Percentiles rank a stretch among this genome's conserved stretches.
phyloP scores from a whole-genome alignment of 30 jellyfish, hydroid and myxozoan genomes.

The Clytia hemisphaerica region DNA sequence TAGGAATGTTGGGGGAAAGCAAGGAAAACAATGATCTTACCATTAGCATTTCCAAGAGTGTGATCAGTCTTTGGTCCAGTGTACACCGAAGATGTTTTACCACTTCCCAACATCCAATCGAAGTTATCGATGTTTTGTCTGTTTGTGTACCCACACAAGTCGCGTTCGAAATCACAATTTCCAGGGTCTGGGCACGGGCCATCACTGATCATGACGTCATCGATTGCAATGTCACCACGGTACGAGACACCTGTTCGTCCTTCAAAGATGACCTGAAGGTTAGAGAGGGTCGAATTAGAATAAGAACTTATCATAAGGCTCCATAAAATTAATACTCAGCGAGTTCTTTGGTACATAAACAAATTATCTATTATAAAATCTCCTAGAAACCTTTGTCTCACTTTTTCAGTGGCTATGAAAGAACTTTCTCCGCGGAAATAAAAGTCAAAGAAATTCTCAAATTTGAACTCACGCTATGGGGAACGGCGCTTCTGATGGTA shows the following conservation, averaged over 20 bases:
- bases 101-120: conserved; percentile 75
- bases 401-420: not conserved
- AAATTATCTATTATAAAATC: not conserved
- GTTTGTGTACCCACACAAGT: conserved; percentile 68
- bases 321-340: not conserved
- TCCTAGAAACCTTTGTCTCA: not conserved
- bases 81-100: conserved; percentile 43
- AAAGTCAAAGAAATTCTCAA: not conserved
- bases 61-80: conserved; percentile 73
- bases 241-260: conserved; percentile 77
- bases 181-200: conserved; percentile 95
- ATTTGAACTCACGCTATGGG: conserved; percentile 54
- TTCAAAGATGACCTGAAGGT: conserved; percentile 74
- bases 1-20: too few species aligned
- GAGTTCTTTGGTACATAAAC: not conserved
- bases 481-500: conserved; percentile 59
- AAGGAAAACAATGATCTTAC: too few species aligned
- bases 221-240: conserved; percentile 92
- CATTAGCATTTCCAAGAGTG: conserved; percentile 59
- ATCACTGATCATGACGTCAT: conserved; percentile 69
- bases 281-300: not conserved
- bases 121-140: conserved; percentile 41
- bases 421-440: not conserved
- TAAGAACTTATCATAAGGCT: too few species aligned
- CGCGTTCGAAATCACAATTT: conserved; percentile 70